These are phyloP conservation scores for Rhodinocichla rosea DNA, from an alignment of 2,113 vertebrate species.

Conservation along the genomic window DNA sequence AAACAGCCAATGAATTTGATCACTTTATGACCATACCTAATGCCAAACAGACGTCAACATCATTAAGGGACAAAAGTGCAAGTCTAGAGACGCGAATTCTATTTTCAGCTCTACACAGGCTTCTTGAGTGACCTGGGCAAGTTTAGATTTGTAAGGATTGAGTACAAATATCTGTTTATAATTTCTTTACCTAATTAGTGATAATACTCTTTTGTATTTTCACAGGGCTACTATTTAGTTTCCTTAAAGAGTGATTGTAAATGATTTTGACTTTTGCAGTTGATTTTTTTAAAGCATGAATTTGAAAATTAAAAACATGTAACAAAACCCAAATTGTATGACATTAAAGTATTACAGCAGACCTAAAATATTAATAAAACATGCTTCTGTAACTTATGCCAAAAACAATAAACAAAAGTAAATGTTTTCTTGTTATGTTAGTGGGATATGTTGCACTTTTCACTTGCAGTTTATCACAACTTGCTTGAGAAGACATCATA, in stretches of 20 bases:
- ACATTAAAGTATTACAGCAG: not conserved
- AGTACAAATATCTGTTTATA: not conserved
- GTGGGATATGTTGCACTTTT: not conserved
- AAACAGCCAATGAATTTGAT: not conserved
- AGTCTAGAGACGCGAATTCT: not conserved
- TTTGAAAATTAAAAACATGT: not conserved
- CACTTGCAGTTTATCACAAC: not conserved
- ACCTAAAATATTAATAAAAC: not conserved
- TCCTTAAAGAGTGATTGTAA: not conserved
- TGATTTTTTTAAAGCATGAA: not conserved
- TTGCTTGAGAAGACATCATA: not conserved
- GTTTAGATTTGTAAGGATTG: not conserved
- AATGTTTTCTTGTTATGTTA: not conserved
- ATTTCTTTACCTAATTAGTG: not conserved
- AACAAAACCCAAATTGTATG: not conserved
- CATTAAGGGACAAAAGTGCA: not conserved
- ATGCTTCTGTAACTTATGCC: not conserved
- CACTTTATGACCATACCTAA: not conserved
- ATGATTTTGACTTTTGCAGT: not conserved
- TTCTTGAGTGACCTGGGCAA: not conserved
- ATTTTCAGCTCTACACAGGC: not conserved
- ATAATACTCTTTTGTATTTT: not conserved
- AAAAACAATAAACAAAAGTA: not conserved
- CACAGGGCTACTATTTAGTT: not conserved
- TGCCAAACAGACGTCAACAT: not conserved